Evolutionary conservation across 2,888 invertebrate species (phyloP), one percentile per base, ranked within the genome.

Genomic region (Cephus spinipes): DNA sequence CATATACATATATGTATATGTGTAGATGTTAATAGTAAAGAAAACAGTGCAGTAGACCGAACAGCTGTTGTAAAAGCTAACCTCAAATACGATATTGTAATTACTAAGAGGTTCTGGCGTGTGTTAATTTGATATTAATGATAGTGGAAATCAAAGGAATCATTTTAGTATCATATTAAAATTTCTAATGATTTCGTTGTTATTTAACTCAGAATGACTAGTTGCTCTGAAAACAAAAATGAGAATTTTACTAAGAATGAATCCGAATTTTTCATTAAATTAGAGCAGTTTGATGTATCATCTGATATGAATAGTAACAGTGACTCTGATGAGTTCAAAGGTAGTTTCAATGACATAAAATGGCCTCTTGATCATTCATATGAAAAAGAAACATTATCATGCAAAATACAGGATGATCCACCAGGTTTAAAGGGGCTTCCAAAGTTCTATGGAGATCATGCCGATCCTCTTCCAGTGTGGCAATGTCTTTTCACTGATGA

Each of bases 391-490:
- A 30, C 30, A 31, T 69, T 30, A 69, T 69, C 32, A 32, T 30
- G 6, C 32, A 32, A 30, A 32, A 69, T 69, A 30, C 30, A 69
- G 15, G 69, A 69, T 69, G 30, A 69, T 69, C 69, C 32, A 4
- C 69, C 69, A 30, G 69, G 69, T 32, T 32, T 31, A n/a, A 69
- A 30, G 69, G 32, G 69, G 12, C 32, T n/a, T 30, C 30, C 69
- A 31, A 32, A 69, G 32, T 31, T 30, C 12, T 69, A 69, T 32
- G 32, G 69, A 30, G 69, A 69, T 69, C 30, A 69, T 30, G 69
- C 69, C 11, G 69, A 69, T 32, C 69, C 69, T 69, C 69, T 69
- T 69, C 69, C 69, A 32, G 12, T 69, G 30, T 69, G 69, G 69
- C 30, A 69, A 30, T 69, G 69, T 11, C 69, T 69, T 69, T 69